Evolutionary conservation across 2,888 invertebrate species (phyloP).

Genomic region (Acutogordius australiensis): DNA sequence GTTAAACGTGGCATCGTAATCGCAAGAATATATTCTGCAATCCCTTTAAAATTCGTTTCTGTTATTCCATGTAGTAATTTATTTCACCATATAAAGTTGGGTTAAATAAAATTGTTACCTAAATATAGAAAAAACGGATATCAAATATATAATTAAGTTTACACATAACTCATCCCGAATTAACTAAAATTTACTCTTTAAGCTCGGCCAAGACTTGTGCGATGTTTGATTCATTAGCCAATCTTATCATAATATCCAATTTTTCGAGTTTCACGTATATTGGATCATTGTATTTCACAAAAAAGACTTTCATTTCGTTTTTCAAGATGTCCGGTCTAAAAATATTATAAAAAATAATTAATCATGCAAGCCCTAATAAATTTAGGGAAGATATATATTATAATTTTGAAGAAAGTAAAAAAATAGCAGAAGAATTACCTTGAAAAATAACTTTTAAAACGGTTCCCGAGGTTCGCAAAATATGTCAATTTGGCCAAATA

Average conservation of each 20-base stretch:
- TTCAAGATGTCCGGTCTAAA: constrained; percentile 75
- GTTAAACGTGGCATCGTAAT: too few species aligned
- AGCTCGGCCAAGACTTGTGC: constrained; percentile 86
- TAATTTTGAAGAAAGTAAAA: too few species aligned
- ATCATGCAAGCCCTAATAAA: too few species aligned
- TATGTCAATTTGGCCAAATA: too few species aligned
- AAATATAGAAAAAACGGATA: neutral
- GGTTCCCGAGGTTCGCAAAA: too few species aligned
- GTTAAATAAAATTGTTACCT: neutral
- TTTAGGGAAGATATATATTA: too few species aligned
- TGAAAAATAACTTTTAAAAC: too few species aligned
- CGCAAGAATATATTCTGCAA: too few species aligned
- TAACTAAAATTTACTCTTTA: constrained; percentile 37
- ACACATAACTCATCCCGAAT: too few species aligned
- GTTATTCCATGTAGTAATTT: neutral
- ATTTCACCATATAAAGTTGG: neutral
- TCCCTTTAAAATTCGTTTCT: too few species aligned
- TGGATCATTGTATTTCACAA: constrained; percentile 98
- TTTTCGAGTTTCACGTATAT: constrained; percentile 98
- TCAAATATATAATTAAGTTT: neutral
- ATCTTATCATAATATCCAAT: constrained; percentile 88
- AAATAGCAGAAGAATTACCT: too few species aligned
- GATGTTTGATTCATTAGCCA: constrained; percentile 88
- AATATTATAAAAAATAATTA: constrained; percentile 13
- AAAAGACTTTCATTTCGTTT: constrained; percentile 99